Evolutionary conservation across 2,888 invertebrate species (phyloP), one percentile per base, ranked within the genome.

Genomic region (Thelaira solivaga): DNA sequence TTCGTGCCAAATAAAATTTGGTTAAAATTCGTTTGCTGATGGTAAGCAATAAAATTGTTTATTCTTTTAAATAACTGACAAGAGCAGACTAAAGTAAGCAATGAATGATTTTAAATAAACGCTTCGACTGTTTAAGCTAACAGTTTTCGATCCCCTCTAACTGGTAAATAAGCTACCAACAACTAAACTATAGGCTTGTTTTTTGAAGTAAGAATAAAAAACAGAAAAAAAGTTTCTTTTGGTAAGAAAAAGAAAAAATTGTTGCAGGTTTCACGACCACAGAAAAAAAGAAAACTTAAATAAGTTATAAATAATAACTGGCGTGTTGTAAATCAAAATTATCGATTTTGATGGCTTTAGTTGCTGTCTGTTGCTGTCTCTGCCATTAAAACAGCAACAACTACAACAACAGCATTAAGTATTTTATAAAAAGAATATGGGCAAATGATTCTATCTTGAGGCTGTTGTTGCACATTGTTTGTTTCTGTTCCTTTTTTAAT

Each of bases 241-340:
- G n/a, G n/a, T n/a, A n/a, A 4, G 29, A 13, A 55, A 24, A 34
- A 43, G 43, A 45, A 29, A 39, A 55, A 57, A 31, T 45, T 26
- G 45, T 34, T 62, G 53, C 74, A 74, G 74, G 71, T 76, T 78
- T 69, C 72, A 75, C 65, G 78, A 76, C 78, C 75, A 62, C 80
- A 69, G 73, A 67, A 51, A 24, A 53, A 53, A 64, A 73, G n/a
- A n/a, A n/a, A n/a, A n/a, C n/a, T 78, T 80, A 88, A 88, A 85
- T 89, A 89, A 88, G 88, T 88, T 89, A 88, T 88, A 88, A 88
- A 88, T 88, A 89, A 89, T 88, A 88, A 88, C 88, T 87, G 88
- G 86, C 86, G 85, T 87, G 87, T 84, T 86, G 87, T 89, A 88
- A 89, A 88, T 88, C 89, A 88, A 89, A 88, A 88, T 89, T 88